Evolutionary conservation across 2,113 vertebrate genomes (phyloP), one percentile per base, ranked within the genome.

Genomic region (Pongo pygmaeus): DNA sequence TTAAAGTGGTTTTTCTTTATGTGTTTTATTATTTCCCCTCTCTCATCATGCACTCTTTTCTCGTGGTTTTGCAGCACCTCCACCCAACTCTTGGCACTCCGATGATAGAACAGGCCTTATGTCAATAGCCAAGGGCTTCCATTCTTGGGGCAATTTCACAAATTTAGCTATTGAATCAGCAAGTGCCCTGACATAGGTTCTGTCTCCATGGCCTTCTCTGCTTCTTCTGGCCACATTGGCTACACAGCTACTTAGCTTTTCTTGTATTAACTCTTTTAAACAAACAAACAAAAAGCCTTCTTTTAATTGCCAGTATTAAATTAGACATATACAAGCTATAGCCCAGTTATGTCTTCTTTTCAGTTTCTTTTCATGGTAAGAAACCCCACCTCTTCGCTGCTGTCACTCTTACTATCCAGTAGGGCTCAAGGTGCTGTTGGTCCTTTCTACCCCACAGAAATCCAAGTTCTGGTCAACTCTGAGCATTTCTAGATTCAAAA

Each of bases 201-300:
- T 74, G 64, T 52, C 30, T 90, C 55, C 80, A 80, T 1, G 72
- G 18, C 40, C 59, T 89, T 59, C 46, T 89, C 79, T 78, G 30
- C 16, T n/a, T 78, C 69, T 46, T 91, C 22, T 86, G 50, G 50
- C 43, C 12, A 80, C 70, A 30, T 35, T 5, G 48, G 77, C 46
- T 35, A 50, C 5, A 89, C 35, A 85, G 25, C 35, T 86, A 14
- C 17, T 55, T 22, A 57, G 2, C 16, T 64, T 89, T 89, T n/a
- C 30, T 89, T 77, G 8, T 13, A 67, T 79, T 88, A 32, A 67
- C 30, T 87, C 83, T 80, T 74, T 35, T 74, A 88, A 84, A 67
- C 40, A 97, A 96, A 86, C 8, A 91, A 94, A 90, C 8, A 91
- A 50, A 88, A 93, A 30, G 11, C 40, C 57, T 40, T 55, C 55